Base-by-base conservation (phyloP, 2,113 vertebrate genomes). In the Cygnus buccinator region DNA sequence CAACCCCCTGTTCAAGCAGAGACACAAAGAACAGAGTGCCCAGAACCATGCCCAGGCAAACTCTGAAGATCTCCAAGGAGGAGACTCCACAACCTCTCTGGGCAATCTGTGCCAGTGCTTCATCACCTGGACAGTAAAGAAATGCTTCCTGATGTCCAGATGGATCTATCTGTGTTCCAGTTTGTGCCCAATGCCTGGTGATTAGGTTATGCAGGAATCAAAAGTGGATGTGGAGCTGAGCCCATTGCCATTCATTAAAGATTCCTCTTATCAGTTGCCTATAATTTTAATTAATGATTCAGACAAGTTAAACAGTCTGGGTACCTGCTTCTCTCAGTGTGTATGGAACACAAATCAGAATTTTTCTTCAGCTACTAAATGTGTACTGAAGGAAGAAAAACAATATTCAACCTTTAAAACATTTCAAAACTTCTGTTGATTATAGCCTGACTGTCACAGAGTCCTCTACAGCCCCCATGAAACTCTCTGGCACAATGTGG, bases 401-500 rank as follows among this genome's bases (percentile, higher is more conserved):
- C 21, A 12, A 3, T 6, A 39, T 4, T 25, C 46, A 54, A 16
- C 7, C 26, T 73, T 80, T 39, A 68, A 14, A 85, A 35, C 11
- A 41, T 6, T 66, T 11, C 10, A 81, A 80, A 59, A 20, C 0
- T 0, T 84, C n/a, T 72, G 57, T 16, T 93, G 77, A 78, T 52
- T 82, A 1, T 46, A 44, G 48, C 44, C 41, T 72, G 52, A 52
- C 33, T 58, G 13, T 46, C 43, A 71, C 12, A 63, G 23, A 35
- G 10, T 55, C 8, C 28, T 78, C 43, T 29, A 5, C 29, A 82
- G 48, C 41, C 5, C 16, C 35, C 26, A 20, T 33, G 43, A 87
- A 85, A 43, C 13, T 22, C 19, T 41, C 19, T 23, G 29, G 33
- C 44, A 52, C 1, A 1, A 13, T 0, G 3, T 35, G 33, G 6